Evolutionary conservation across 2,797 vertebrate genomes (phyloP).

Genomic region (Champsocephalus gunnari): DNA sequence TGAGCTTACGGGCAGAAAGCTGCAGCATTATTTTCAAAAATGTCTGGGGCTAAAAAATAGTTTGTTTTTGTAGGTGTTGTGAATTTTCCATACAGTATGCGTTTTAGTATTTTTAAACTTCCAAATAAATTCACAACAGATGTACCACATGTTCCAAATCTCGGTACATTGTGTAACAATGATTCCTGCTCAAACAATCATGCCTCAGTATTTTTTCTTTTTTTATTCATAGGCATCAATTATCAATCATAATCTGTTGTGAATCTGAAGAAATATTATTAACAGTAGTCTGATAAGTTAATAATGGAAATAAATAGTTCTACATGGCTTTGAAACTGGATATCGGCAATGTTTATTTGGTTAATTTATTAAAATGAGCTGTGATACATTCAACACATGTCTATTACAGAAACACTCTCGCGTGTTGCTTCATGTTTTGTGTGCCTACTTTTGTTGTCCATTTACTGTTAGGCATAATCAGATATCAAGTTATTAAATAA

Average conservation of each 20-base stretch:
- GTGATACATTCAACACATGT: background rate
- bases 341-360: background rate
- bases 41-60: constrained; percentile 28
- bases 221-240: background rate
- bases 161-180: constrained; percentile 5
- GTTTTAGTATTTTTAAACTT: constrained; percentile 6
- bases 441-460: background rate
- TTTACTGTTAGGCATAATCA: background rate
- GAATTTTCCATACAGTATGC: constrained; percentile 3
- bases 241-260: background rate
- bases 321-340: background rate
- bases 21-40: constrained; percentile 44
- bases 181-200: background rate
- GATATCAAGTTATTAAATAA: background rate
- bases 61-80: constrained; percentile 20
- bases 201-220: background rate
- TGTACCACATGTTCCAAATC: constrained; percentile 2
- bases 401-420: background rate
- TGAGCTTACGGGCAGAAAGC: constrained; percentile 49
- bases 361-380: background rate
- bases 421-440: background rate
- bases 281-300: background rate
- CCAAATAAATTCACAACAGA: background rate
- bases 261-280: background rate
- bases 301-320: background rate